Conservation (phyloP, 2,797 vertebrate species). For the Ctenosaura bakeri region DNA sequence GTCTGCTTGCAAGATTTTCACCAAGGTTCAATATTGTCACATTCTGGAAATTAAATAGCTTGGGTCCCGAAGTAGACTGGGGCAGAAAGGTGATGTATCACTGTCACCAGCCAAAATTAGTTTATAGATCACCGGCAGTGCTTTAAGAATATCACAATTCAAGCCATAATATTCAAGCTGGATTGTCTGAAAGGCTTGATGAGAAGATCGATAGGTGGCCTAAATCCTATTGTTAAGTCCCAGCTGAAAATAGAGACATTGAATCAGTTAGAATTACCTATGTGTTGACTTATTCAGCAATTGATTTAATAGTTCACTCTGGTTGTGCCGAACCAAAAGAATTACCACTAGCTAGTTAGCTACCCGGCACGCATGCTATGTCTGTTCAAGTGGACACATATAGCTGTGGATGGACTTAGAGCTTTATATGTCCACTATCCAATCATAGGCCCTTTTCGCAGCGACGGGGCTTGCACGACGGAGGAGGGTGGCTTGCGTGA, state of each 20-base stretch:
- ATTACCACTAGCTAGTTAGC: no score
- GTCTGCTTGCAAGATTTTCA: not conserved
- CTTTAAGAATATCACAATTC: slow-evolving; percentile 16
- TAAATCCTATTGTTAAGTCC: not conserved
- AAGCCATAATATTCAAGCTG: not conserved
- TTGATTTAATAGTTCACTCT: no score
- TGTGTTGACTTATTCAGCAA: no score
- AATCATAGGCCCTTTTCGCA: no score
- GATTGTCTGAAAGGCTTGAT: slow-evolving; percentile 8
- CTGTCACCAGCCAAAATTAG: not conserved
- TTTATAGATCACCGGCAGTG: slow-evolving; percentile 7
- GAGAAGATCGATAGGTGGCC: not conserved
- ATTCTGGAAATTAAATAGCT: slow-evolving; percentile 33
- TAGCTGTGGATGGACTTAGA: not conserved
- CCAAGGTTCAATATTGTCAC: slow-evolving; percentile 13
- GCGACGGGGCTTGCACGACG: no score
- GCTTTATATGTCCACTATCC: not conserved
- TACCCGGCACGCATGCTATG: not conserved
- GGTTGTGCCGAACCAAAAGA: no score
- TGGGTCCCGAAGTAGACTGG: not conserved
- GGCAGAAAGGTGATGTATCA: slow-evolving; percentile 7
- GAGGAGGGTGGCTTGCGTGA: no score
- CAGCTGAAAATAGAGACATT: no score
- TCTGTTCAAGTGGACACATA: not conserved
- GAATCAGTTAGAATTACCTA: no score